Evolutionary conservation across 2,113 vertebrate genomes (phyloP).

Genomic region (Cathartes aura): DNA sequence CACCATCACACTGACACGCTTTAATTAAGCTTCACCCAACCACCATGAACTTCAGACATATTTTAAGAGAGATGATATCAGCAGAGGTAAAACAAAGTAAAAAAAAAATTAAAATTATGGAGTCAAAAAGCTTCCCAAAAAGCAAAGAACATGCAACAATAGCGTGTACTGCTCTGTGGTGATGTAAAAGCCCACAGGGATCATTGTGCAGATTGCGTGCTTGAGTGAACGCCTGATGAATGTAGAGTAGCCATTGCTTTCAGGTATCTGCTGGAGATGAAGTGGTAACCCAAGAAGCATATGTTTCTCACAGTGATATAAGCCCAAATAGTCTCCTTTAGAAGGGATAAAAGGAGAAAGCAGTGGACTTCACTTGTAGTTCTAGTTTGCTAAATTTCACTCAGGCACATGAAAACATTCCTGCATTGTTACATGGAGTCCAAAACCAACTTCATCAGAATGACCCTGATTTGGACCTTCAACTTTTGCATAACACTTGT

Average conservation of each 20-base stretch:
- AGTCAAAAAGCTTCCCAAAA: neutral
- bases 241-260: neutral
- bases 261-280: neutral
- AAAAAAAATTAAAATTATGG: neutral
- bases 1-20: neutral
- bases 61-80: neutral
- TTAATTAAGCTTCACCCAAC: neutral
- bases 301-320: neutral
- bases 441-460: neutral
- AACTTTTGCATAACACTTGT: neutral
- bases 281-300: rapidly evolving
- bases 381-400: neutral
- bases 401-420: neutral
- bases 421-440: neutral
- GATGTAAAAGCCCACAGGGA: neutral
- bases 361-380: neutral
- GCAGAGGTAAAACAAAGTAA: neutral
- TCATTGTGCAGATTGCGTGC: neutral
- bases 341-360: neutral
- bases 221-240: neutral
- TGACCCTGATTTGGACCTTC: neutral
- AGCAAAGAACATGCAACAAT: neutral
- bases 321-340: neutral
- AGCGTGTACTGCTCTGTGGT: neutral
- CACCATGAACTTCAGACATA: neutral